A percentile compares a stretch with the other conserved stretches of the same genome.
Conservation (phyloP, 2,888 invertebrate species). For the Perithous albicinctus region DNA sequence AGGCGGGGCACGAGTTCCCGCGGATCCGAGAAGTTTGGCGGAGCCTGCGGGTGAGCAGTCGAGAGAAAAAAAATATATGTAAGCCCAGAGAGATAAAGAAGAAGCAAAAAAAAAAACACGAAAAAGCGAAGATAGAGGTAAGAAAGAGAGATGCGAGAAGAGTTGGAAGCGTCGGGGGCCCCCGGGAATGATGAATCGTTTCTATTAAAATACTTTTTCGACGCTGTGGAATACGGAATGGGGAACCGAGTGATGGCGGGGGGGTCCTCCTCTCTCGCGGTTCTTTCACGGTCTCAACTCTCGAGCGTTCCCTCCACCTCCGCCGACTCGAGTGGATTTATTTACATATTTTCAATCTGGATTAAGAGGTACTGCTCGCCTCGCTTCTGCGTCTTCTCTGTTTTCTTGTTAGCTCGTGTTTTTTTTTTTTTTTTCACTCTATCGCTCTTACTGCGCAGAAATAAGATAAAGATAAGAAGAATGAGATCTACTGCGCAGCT, state of each 20-base stretch:
- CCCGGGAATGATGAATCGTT: conserved; percentile 82
- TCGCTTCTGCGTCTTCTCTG: conserved; percentile 59
- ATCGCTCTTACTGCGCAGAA: conserved; percentile 57
- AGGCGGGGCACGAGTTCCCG: conserved; percentile 59
- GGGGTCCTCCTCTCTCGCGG: conserved; percentile 22
- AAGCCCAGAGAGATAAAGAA: conserved; percentile 60
- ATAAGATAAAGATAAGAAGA: conserved; percentile 66
- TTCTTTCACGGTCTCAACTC: conserved; percentile 36
- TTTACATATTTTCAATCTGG: conserved; percentile 85
- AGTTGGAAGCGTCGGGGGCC: conserved; percentile 70
- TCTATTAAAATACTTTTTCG: conserved; percentile 85
- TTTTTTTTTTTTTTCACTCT: conserved; percentile 34
- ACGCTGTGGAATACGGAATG: conserved; percentile 82
- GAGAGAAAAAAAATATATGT: conserved; percentile 55
- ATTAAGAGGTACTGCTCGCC: conserved; percentile 81
- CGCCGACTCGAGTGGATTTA: conserved; percentile 79
- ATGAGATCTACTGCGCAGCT: conserved; percentile 55
- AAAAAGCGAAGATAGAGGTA: conserved; percentile 60
- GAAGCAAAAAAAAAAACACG: conserved; percentile 51
- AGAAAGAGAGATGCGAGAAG: conserved; percentile 70
- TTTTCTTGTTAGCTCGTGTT: conserved; percentile 49
- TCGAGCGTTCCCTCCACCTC: conserved; percentile 58
- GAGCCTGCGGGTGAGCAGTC: conserved; percentile 57
- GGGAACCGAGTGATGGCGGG: conserved; percentile 73
- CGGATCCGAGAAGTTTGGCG: conserved; percentile 61